Evolutionary conservation across 64 coral and sea anemone species (phyloP).

Genomic region (Acropora yongei): DNA sequence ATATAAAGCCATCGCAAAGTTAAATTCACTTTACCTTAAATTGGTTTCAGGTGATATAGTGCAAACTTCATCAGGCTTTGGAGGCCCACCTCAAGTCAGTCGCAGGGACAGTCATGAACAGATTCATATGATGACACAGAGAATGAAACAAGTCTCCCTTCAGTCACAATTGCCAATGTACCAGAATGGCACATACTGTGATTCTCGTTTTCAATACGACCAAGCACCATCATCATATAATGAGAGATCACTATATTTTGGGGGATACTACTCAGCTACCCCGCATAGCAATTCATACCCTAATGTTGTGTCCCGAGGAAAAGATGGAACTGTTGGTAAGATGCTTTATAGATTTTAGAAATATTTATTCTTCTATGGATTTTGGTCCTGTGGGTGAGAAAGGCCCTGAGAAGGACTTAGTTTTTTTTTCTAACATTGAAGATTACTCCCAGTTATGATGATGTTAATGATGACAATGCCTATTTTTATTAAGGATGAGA

Average conservation of each 20-base stretch:
- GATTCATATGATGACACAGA: slow-evolving; percentile 30
- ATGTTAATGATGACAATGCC: no score
- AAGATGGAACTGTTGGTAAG: slow-evolving; percentile 28
- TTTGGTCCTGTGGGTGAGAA: no score
- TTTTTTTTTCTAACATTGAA: no score
- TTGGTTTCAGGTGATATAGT: slow-evolving; percentile 31
- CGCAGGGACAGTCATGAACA: slow-evolving; percentile 46
- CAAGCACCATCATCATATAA: slow-evolving; percentile 13
- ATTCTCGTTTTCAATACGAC: background rate
- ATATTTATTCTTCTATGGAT: no score
- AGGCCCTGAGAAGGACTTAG: no score
- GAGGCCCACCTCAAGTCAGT: slow-evolving; percentile 10
- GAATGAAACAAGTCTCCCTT: slow-evolving; percentile 59
- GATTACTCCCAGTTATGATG: no score
- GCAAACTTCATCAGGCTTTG: slow-evolving; percentile 9
- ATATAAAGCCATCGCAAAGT: background rate
- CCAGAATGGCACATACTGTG: slow-evolving; percentile 2
- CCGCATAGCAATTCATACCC: slow-evolving; percentile 21
- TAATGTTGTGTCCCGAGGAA: slow-evolving; percentile 32
- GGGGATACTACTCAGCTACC: background rate
- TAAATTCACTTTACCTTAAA: background rate
- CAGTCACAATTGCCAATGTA: background rate
- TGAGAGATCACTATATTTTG: background rate
- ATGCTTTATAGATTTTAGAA: background rate
- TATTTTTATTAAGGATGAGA: no score